Evolutionary conservation across 2,888 invertebrate genomes (phyloP).

Genomic region (Pherbina coryleti): DNA sequence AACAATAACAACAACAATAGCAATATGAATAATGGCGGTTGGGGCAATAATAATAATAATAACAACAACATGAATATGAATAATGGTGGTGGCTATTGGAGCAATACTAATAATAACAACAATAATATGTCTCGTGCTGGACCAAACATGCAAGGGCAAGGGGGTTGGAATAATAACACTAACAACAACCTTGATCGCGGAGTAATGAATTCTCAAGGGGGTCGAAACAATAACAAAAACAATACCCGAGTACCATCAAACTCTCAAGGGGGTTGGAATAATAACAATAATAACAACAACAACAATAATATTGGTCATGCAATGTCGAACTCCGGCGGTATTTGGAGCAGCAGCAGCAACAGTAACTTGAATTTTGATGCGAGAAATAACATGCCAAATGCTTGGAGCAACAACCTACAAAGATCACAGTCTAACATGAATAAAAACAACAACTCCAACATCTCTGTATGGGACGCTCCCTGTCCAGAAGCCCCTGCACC

Average conservation of each 20-base stretch:
- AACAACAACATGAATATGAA: background rate
- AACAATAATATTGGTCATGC: too few relatives aligned
- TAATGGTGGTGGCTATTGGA: background rate
- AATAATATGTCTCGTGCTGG: background rate
- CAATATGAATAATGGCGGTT: too few relatives aligned
- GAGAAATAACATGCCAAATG: too few relatives aligned
- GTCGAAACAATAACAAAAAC: background rate
- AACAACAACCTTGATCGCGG: background rate
- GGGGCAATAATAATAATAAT: too few relatives aligned
- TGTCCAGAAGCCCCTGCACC: conserved; percentile 8
- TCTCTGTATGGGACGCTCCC: background rate
- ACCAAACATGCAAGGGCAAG: background rate
- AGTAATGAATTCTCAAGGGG: too few relatives aligned
- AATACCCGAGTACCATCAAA: background rate
- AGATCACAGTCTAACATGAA: too few relatives aligned
- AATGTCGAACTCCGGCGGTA: too few relatives aligned
- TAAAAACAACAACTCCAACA: too few relatives aligned
- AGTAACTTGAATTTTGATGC: too few relatives aligned
- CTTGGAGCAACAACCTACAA: too few relatives aligned
- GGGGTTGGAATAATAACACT: background rate
- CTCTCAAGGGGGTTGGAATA: background rate
- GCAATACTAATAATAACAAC: background rate
- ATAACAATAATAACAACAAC: background rate
- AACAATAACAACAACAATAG: too few relatives aligned
- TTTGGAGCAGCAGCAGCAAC: too few relatives aligned